A percentile compares a stretch with the other conserved stretches of the same genome.
phyloP scores from a whole-genome alignment of 2,113 vertebrate genomes.

The Pterophyllum scalare region DNA sequence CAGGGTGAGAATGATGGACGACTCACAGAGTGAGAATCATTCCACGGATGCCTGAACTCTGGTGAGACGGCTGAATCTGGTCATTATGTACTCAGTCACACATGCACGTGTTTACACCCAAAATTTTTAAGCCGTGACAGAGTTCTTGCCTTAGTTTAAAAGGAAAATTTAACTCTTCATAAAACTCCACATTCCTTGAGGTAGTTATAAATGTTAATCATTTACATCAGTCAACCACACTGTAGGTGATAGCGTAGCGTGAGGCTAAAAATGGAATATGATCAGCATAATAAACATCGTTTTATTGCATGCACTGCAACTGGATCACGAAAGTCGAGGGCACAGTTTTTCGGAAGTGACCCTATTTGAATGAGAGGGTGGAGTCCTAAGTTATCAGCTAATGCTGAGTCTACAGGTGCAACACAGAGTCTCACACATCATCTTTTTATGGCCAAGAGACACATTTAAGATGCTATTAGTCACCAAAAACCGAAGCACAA shows the following conservation, averaged over 20 bases:
- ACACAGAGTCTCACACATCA: background rate
- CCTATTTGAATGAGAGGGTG: background rate
- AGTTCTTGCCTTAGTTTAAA: background rate
- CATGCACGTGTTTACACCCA: background rate
- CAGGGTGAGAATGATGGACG: background rate
- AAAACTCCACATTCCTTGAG: background rate
- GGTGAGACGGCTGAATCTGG: background rate
- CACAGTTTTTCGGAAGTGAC: background rate
- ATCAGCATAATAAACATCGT: background rate
- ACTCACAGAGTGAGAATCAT: constrained; percentile 18
- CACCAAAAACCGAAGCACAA: background rate
- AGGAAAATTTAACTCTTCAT: background rate
- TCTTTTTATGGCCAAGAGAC: background rate
- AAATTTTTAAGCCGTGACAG: background rate
- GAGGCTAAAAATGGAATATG: background rate
- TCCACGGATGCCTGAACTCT: constrained; percentile 19
- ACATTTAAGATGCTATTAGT: background rate
- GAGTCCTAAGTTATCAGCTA: background rate
- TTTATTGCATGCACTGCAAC: background rate
- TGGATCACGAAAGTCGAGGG: background rate
- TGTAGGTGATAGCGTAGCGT: background rate
- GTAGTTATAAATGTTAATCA: background rate
- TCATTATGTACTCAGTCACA: background rate
- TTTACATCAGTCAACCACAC: background rate
- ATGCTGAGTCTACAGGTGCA: background rate